Evolutionary conservation across 1,140 invertebrate genomes (phyloP), one percentile per base, ranked within the genome.

Genomic region (Drosophila gunungcola): DNA sequence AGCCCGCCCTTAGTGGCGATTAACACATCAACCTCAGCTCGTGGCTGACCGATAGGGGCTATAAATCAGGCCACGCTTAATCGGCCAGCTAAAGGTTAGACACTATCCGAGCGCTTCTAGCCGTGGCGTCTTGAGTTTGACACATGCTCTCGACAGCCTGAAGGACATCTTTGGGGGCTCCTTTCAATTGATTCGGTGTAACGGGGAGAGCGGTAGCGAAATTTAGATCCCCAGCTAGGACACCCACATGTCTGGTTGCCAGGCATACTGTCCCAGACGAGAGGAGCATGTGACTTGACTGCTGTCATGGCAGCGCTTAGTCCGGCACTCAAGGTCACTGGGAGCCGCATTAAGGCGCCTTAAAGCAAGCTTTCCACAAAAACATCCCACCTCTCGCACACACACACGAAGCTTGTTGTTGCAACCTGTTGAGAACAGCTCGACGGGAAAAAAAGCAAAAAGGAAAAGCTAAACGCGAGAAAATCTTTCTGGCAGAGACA

Each of bases 271-370:
- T 29, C 38, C 32, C 34, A 69, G 52, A 70, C 29, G 45, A 42
- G 16, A 29, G 16, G 13, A 25, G 27, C 21, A 13, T 21, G 43
- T 29, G 45, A 36, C 48, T 56, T 49, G 80, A 68, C 73, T 80
- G 80, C 80, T 84, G 80, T 61, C 80, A 83, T 83, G 80, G 48
- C 76, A 84, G 58, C 81, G 58, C 82, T 83, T 88, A 76, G 78
- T 78, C 65, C 49, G 54, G 29, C 53, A 32, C 51, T 78, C 83
- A 86, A 88, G 83, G 83, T 86, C 82, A 79, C 42, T 48, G 49
- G 62, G 62, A 29, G 70, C 38, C 12, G 27, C 42, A 55, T 65
- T 42, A 65, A 73, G 69, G 57, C 36, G 46, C 48, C 63, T 65
- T 60, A 36, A 68, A 69, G 64, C 54, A 53, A 1, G 13, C 10